Base-by-base conservation (phyloP, 1,140 invertebrate species). In the Diprion similis region DNA sequence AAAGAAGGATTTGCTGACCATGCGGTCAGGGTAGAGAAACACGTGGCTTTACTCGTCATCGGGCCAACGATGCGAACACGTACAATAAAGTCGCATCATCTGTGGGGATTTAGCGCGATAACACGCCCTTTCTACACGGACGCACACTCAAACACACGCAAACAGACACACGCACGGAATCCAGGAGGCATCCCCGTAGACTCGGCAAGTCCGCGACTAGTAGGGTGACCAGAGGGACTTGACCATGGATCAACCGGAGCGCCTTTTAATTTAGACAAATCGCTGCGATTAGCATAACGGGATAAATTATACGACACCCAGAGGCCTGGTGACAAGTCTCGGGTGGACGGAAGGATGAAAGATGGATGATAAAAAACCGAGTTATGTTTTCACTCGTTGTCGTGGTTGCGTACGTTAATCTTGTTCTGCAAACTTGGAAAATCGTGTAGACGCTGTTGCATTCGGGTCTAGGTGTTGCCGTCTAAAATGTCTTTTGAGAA, bases 211-310 rank as follows among this genome's bases (percentile, higher is more conserved):
- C 73, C n/a, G 19, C 48, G 67, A 24, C 68, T 65, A 70, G 71
- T 65, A 70, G 72, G 68, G 75, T 75, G 75, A 75, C 66, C 51
- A 72, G 75, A 71, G 80, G 75, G 81, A 82, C 78, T 79, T 80
- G 79, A 84, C 75, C 83, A 80, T 81, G 83, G 84, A 88, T 86
- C 84, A 85, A 76, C 77, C 79, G 78, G 73, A 66, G 86, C 86
- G 83, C 84, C 86, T 89, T 89, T 89, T 89, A 89, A 89, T 89
- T 89, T 89, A 88, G 87, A 89, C 86, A 88, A 89, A 89, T 89
- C 86, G 86, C 85, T 77, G 74, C 84, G 87, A 89, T 89, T 89
- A 89, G 86, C 87, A 89, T 89, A 88, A 89, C 86, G 83, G 86
- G 84, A 89, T 88, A 87, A 89, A 87, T 89, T 88, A 89, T 86